These are phyloP conservation scores for Gisinianus flammeolus DNA, from an alignment of 2,888 invertebrate species.

Conservation along the genomic window DNA sequence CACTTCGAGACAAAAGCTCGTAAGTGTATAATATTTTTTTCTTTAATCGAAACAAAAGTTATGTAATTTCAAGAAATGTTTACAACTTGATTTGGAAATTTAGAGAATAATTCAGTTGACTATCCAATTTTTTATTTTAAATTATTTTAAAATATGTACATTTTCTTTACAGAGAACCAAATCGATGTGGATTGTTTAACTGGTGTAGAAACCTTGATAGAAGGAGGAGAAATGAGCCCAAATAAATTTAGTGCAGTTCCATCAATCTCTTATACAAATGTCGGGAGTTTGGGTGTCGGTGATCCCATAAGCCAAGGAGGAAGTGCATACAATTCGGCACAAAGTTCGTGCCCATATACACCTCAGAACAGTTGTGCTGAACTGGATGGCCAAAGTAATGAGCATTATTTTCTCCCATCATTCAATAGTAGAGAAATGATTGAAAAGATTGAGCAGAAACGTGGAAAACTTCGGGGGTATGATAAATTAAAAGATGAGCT, in stretches of 20 bases:
- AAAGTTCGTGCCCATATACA: conserved; percentile 60
- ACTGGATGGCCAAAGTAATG: conserved; percentile 55
- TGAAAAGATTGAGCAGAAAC: conserved; percentile 62
- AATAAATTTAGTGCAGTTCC: conserved; percentile 52
- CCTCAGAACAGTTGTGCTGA: conserved; percentile 62
- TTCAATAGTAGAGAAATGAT: conserved; percentile 64
- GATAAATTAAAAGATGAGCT: conserved; percentile 56
- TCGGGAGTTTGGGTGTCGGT: conserved; percentile 53
- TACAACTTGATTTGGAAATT: too few species aligned
- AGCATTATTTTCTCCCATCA: conserved; percentile 61
- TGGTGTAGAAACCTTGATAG: conserved; percentile 57
- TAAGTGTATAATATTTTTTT: conserved; percentile 41
- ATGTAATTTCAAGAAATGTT: too few species aligned
- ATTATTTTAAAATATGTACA: background rate
- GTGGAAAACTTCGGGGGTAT: conserved; percentile 61
- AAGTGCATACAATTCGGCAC: conserved; percentile 60
- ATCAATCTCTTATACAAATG: conserved; percentile 55
- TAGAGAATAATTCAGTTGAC: too few species aligned
- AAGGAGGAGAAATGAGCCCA: conserved; percentile 58
- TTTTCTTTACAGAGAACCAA: conserved; percentile 47
- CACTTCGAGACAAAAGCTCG: conserved; percentile 58
- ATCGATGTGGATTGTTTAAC: conserved; percentile 56
- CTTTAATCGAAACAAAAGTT: too few species aligned
- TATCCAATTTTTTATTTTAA: too few species aligned
- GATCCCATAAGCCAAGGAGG: conserved; percentile 59